A percentile compares a stretch with the other conserved stretches of the same genome.
These are phyloP conservation scores for Papilio machaon DNA, from an alignment of 1,140 invertebrate species.

Conservation along the genomic window DNA sequence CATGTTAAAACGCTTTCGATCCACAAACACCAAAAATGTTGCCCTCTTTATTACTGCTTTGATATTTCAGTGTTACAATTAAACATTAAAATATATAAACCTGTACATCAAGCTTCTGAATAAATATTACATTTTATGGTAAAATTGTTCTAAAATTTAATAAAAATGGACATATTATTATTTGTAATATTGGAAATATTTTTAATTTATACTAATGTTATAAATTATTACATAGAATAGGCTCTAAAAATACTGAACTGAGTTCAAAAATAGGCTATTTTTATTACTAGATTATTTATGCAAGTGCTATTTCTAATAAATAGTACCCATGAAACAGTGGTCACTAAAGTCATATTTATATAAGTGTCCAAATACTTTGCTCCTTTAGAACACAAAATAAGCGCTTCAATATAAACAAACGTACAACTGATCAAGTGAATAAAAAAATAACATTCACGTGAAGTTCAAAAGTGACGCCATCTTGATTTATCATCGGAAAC, in stretches of 20 bases:
- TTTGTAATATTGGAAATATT: too few relatives aligned
- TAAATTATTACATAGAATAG: too few relatives aligned
- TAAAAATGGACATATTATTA: too few relatives aligned
- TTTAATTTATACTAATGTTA: too few relatives aligned
- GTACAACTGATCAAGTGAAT: neutral
- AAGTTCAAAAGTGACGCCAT: slow-evolving; percentile 38
- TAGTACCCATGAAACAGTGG: neutral
- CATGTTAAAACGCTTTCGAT: slow-evolving; percentile 62
- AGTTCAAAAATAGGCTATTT: too few relatives aligned
- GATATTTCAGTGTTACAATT: neutral
- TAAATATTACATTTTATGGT: too few relatives aligned
- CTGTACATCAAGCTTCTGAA: too few relatives aligned
- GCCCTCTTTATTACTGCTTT: slow-evolving; percentile 19
- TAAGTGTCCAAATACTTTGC: neutral
- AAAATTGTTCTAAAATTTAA: too few relatives aligned
- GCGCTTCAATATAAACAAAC: neutral
- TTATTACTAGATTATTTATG: too few relatives aligned
- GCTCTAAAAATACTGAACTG: too few relatives aligned
- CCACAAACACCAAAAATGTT: slow-evolving; percentile 32
- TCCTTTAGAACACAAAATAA: neutral
- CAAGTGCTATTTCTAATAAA: neutral
- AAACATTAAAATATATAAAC: neutral
- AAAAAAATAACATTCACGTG: slow-evolving; percentile 3
- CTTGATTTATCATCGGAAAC: slow-evolving; percentile 42
- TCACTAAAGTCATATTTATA: neutral